Conservation (phyloP, 2,888 invertebrate species). For the Amphimallon solstitiale region DNA sequence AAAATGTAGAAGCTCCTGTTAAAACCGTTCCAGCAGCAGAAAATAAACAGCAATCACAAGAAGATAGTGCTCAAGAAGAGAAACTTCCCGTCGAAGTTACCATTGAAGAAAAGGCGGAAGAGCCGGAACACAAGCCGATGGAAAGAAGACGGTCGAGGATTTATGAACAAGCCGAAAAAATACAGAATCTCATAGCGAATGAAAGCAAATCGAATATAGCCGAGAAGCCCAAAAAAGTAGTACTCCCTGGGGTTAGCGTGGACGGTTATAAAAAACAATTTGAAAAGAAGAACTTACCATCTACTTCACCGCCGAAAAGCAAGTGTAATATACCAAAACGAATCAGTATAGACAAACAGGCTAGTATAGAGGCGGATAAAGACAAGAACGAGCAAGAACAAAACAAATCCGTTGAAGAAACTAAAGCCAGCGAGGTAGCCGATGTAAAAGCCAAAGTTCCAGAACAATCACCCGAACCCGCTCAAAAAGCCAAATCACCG, state of each 20-base stretch:
- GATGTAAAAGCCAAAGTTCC: slow-evolving; percentile 22
- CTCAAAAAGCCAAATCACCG: slow-evolving; percentile 9
- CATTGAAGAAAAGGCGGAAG: slow-evolving; percentile 38
- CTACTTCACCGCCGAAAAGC: slow-evolving; percentile 58
- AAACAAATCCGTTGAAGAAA: slow-evolving; percentile 1
- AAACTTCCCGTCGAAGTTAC: slow-evolving; percentile 13
- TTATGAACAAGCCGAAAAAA: slow-evolving; percentile 76
- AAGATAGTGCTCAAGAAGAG: slow-evolving; percentile 23
- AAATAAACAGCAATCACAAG: slow-evolving; percentile 11
- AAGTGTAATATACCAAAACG: slow-evolving; percentile 56
- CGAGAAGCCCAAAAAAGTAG: slow-evolving; percentile 80
- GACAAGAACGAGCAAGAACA: slow-evolving; percentile 54
- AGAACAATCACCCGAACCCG: not conserved
- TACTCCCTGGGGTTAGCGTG: slow-evolving; percentile 84
- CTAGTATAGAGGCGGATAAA: slow-evolving; percentile 51
- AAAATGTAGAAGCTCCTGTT: slow-evolving; percentile 45
- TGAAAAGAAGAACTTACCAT: slow-evolving; percentile 76
- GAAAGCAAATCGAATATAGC: slow-evolving; percentile 54
- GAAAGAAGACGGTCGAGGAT: slow-evolving; percentile 75
- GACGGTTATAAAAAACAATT: slow-evolving; percentile 89
- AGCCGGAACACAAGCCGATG: slow-evolving; percentile 62
- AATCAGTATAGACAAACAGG: slow-evolving; percentile 41
- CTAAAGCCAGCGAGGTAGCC: slow-evolving; percentile 1
- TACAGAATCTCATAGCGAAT: slow-evolving; percentile 67
- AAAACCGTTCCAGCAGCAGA: slow-evolving; percentile 18